phyloP scores from a whole-genome alignment of 2,888 invertebrate species.

The Melanostoma mellinum region DNA sequence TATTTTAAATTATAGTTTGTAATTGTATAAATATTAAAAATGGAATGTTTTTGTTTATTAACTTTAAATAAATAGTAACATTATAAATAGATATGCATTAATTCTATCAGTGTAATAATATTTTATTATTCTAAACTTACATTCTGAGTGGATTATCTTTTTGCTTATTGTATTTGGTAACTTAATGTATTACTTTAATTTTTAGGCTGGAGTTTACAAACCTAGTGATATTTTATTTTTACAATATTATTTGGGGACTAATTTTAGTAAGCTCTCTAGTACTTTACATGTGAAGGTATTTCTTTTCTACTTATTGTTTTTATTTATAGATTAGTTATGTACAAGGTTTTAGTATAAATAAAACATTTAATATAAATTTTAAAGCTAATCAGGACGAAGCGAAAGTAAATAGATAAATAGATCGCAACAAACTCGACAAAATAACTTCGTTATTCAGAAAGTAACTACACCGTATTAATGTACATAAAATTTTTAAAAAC shows the following conservation, averaged over 20 bases:
- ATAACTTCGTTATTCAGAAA: slow-evolving; percentile 48
- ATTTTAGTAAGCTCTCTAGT: slow-evolving; percentile 66
- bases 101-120: slow-evolving; percentile 35
- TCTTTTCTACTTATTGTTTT: slow-evolving; percentile 27
- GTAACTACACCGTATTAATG: slow-evolving; percentile 53
- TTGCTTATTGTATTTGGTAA: slow-evolving; percentile 64
- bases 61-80: slow-evolving; percentile 59
- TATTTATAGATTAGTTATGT: slow-evolving; percentile 35
- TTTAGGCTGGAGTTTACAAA: slow-evolving; percentile 27
- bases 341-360: slow-evolving; percentile 31
- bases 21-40: slow-evolving; percentile 56
- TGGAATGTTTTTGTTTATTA: slow-evolving; percentile 62
- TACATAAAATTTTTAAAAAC: not conserved
- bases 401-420: slow-evolving; percentile 33
- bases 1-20: slow-evolving; percentile 5
- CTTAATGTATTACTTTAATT: slow-evolving; percentile 31
- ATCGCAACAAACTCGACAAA: slow-evolving; percentile 53
- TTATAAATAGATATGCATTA: slow-evolving; percentile 67
- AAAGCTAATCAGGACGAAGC: slow-evolving; percentile 59
- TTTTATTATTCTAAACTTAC: slow-evolving; percentile 39
- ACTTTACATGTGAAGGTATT: slow-evolving; percentile 55
- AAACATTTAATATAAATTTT: slow-evolving; percentile 15
- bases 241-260: slow-evolving; percentile 37
- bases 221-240: slow-evolving; percentile 28
- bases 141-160: slow-evolving; percentile 61